Conservation (phyloP, 2,797 vertebrate species). For the Notolepis coatsorum region DNA sequence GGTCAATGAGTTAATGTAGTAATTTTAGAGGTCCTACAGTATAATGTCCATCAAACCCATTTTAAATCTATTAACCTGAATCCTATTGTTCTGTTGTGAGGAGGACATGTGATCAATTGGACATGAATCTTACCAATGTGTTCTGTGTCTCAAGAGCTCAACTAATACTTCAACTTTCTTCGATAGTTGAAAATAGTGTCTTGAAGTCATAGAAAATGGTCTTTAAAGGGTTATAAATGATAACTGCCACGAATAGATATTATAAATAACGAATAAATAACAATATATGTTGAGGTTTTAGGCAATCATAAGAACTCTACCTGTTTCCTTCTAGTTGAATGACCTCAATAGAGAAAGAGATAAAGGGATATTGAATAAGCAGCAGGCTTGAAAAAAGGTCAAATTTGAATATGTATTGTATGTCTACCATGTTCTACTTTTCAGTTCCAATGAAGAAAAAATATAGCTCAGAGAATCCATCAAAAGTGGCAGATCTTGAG, state of each 20-base stretch:
- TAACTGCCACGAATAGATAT: constrained; percentile 32
- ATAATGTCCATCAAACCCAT: too few species aligned
- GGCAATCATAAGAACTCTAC: constrained; percentile 29
- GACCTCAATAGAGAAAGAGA: constrained; percentile 16
- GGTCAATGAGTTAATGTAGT: too few species aligned
- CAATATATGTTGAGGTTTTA: constrained; percentile 14
- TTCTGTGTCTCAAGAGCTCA: too few species aligned
- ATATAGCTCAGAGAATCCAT: not conserved
- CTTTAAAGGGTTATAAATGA: constrained; percentile 51
- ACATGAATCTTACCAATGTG: too few species aligned
- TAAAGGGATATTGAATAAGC: constrained; percentile 21
- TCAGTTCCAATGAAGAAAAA: constrained; percentile 21
- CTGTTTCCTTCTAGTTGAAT: constrained; percentile 21
- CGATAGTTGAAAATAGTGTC: too few species aligned
- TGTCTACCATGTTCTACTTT: constrained; percentile 2
- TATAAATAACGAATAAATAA: too few species aligned
- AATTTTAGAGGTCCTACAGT: too few species aligned
- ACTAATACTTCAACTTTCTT: too few species aligned
- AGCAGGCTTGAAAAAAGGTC: constrained; percentile 16
- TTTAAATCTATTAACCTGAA: too few species aligned
- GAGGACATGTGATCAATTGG: too few species aligned
- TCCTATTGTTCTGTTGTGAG: too few species aligned
- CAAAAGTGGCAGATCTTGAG: constrained; percentile 31
- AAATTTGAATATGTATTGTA: not conserved
- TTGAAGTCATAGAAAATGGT: too few species aligned